These are phyloP conservation scores for Diachasma alloeum DNA, from an alignment of 1,140 invertebrate species.

Conservation along the genomic window DNA sequence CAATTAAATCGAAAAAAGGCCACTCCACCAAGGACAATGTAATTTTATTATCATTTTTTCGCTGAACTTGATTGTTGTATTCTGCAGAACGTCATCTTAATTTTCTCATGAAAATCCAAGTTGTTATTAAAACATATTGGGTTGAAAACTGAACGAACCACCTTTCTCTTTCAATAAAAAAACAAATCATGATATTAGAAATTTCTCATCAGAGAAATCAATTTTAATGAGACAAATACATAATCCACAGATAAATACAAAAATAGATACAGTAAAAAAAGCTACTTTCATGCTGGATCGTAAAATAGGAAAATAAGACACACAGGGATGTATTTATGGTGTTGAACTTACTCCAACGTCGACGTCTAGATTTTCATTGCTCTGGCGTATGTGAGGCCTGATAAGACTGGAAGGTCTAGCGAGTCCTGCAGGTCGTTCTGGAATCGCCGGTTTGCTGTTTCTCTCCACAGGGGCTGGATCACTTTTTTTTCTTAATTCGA, in stretches of 20 bases:
- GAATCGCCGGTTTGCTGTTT: constrained; percentile 73
- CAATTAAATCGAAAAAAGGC: no score
- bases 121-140: no score
- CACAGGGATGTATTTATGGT: neutral
- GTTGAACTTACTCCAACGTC: constrained; percentile 58
- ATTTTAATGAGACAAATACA: neutral
- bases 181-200: neutral
- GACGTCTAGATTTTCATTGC: constrained; percentile 54
- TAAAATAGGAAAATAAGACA: neutral
- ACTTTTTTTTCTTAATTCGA: constrained; percentile 56
- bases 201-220: neutral
- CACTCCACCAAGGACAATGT: no score
- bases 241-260: neutral
- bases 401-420: constrained; percentile 69
- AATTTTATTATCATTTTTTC: no score
- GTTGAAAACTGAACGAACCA: no score
- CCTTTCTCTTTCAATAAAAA: neutral
- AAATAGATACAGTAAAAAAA: neutral
- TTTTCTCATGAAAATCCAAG: no score
- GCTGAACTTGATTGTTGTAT: no score
- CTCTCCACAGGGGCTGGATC: constrained; percentile 45
- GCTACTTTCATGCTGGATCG: neutral
- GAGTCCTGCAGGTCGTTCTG: constrained; percentile 75
- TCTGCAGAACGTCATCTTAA: no score
- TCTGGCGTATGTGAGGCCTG: constrained; percentile 54